These are phyloP conservation scores for Lepidurus packardi DNA, from an alignment of 1,140 invertebrate species.

Conservation along the genomic window DNA sequence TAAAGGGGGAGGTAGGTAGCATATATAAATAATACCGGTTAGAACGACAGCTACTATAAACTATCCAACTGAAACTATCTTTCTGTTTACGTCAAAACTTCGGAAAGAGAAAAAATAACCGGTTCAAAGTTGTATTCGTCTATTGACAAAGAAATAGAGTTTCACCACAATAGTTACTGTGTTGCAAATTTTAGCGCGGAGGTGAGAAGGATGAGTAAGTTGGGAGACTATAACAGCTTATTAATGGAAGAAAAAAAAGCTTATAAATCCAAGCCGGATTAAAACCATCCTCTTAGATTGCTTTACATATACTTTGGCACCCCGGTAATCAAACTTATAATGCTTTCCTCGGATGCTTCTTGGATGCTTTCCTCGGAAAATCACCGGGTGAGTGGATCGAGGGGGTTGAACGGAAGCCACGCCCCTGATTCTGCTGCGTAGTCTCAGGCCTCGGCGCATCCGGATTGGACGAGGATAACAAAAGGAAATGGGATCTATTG, in stretches of 20 bases:
- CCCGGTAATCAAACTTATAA: neutral
- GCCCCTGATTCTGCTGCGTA: neutral
- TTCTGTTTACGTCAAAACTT: too few species aligned
- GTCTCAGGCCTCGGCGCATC: neutral
- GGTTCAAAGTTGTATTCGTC: too few species aligned
- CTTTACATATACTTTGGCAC: neutral
- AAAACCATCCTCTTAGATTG: neutral
- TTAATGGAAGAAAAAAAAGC: neutral
- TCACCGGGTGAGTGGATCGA: neutral
- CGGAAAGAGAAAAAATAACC: too few species aligned
- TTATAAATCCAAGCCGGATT: neutral
- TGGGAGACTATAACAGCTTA: too few species aligned
- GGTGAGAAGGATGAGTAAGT: neutral
- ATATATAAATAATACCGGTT: neutral
- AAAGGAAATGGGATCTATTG: neutral
- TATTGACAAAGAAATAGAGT: too few species aligned
- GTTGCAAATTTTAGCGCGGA: too few species aligned
- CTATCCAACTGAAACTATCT: too few species aligned
- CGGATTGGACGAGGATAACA: slow-evolving; percentile 15
- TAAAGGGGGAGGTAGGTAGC: neutral
- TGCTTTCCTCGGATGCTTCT: too few species aligned
- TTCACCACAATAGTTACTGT: too few species aligned
- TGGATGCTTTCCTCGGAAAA: neutral
- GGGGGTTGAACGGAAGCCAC: neutral
- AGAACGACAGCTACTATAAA: neutral